Conservation (phyloP, 2,888 invertebrate species). For the Masnerella sp. region DNA sequence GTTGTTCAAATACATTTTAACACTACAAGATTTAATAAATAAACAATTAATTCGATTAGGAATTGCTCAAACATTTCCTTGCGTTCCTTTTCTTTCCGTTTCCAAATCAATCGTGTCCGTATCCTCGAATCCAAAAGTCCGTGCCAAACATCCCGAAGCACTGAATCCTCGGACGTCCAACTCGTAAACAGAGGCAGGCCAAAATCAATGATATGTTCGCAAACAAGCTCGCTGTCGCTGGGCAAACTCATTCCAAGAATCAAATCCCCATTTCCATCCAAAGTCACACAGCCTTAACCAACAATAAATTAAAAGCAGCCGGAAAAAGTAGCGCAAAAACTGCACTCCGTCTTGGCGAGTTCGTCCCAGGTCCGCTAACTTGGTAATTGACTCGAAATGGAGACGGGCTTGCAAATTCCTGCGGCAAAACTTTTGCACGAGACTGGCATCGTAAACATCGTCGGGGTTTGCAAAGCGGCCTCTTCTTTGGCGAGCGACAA, state of each 20-base stretch:
- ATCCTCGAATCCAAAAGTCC: too few relatives aligned
- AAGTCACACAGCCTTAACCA: slow-evolving; percentile 14
- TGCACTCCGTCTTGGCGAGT: slow-evolving; percentile 2
- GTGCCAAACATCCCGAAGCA: too few relatives aligned
- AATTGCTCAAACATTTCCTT: too few relatives aligned
- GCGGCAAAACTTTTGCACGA: slow-evolving; percentile 82
- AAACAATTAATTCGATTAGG: too few relatives aligned
- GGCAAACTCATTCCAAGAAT: slow-evolving; percentile 25
- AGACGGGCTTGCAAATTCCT: slow-evolving; percentile 85
- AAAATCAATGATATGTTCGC: slow-evolving; percentile 13
- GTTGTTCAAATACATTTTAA: too few relatives aligned
- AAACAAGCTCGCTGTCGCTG: slow-evolving; percentile 16
- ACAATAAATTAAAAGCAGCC: slow-evolving; percentile 35
- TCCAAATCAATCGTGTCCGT: too few relatives aligned
- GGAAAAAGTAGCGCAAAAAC: slow-evolving; percentile 7
- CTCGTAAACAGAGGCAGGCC: slow-evolving; percentile 9
- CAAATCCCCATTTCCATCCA: slow-evolving; percentile 21
- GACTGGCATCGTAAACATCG: slow-evolving; percentile 82
- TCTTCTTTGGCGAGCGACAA: slow-evolving; percentile 90
- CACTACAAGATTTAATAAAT: too few relatives aligned
- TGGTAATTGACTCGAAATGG: slow-evolving; percentile 79
- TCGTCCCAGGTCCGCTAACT: slow-evolving; percentile 49
- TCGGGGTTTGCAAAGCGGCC: slow-evolving; percentile 81
- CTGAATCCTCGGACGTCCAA: too few relatives aligned
- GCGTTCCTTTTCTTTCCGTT: too few relatives aligned